These are phyloP conservation scores for Lepilemur septentrionalis DNA, from an alignment of 2,797 vertebrate species.

Conservation along the genomic window DNA sequence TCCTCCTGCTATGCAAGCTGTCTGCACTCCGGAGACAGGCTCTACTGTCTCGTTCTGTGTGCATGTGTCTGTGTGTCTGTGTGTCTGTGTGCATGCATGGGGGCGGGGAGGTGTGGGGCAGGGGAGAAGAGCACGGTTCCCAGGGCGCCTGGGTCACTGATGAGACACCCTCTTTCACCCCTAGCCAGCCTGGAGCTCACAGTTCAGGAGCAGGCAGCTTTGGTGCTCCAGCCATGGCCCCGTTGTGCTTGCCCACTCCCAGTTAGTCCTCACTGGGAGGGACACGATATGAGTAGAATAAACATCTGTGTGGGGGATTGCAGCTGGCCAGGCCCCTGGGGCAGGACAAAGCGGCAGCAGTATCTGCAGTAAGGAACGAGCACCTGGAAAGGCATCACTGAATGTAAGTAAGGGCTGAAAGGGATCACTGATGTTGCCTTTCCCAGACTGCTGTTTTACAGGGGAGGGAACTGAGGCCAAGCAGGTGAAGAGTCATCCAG, in stretches of 20 bases:
- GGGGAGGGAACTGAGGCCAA: background rate
- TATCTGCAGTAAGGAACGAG: background rate
- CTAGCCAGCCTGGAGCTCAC: no score
- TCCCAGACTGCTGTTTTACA: background rate
- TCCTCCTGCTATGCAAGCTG: slow-evolving; percentile 44
- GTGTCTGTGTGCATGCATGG: no score
- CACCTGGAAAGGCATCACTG: background rate
- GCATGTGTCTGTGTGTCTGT: background rate
- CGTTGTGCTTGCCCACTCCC: background rate
- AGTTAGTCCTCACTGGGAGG: background rate
- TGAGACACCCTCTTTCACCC: background rate
- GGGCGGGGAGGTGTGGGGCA: accelerated
- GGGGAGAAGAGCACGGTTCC: background rate
- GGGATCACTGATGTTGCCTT: background rate
- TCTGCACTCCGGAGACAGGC: slow-evolving; percentile 16
- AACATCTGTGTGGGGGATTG: background rate
- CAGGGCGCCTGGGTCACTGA: background rate
- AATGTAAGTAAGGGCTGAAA: background rate
- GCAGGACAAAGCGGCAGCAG: background rate
- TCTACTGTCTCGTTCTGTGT: background rate
- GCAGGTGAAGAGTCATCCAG: background rate
- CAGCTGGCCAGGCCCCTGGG: background rate
- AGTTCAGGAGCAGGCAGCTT: background rate
- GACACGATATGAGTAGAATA: background rate
- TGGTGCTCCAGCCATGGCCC: background rate